Evolutionary conservation across 2,113 vertebrate species (phyloP).

Genomic region (Sphaerodactylus townsendi): DNA sequence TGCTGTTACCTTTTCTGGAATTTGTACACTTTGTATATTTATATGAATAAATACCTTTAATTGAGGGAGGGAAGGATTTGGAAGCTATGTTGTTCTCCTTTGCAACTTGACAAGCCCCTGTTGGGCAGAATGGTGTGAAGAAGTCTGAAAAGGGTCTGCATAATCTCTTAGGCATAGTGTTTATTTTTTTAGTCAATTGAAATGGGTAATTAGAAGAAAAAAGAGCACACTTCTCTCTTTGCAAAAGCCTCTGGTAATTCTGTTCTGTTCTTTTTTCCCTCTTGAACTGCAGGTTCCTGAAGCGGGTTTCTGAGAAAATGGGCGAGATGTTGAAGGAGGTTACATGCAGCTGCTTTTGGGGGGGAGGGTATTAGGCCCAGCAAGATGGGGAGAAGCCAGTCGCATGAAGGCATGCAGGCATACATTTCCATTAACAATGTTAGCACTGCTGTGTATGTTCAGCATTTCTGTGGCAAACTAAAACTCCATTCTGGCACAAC

Average conservation of each 20-base stretch:
- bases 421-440: conserved; percentile 84
- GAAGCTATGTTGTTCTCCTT: conserved; percentile 26
- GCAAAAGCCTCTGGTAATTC: conserved; percentile 82
- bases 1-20: neutral
- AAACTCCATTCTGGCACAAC: conserved; percentile 54
- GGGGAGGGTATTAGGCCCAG: conserved; percentile 69
- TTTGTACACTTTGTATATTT: conserved; percentile 25
- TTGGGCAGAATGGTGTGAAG: conserved; percentile 1
- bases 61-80: neutral
- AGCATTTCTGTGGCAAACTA: conserved; percentile 66
- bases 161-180: conserved; percentile 46
- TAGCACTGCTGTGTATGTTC: conserved; percentile 68
- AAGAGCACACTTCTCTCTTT: conserved; percentile 68
- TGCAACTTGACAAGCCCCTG: neutral
- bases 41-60: conserved; percentile 23
- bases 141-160: neutral
- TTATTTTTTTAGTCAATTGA: conserved; percentile 49
- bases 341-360: conserved; percentile 88
- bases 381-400: conserved; percentile 78
- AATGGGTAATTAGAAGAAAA: conserved; percentile 49
- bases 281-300: conserved; percentile 99
- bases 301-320: conserved; percentile 97
- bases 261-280: conserved; percentile 85
- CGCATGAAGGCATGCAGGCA: conserved; percentile 94
- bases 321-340: conserved; percentile 96